A percentile compares a stretch with the other conserved stretches of the same genome.
These are phyloP conservation scores for Mesitornis unicolor DNA, from an alignment of 2,113 vertebrate genomes.

Conservation along the genomic window DNA sequence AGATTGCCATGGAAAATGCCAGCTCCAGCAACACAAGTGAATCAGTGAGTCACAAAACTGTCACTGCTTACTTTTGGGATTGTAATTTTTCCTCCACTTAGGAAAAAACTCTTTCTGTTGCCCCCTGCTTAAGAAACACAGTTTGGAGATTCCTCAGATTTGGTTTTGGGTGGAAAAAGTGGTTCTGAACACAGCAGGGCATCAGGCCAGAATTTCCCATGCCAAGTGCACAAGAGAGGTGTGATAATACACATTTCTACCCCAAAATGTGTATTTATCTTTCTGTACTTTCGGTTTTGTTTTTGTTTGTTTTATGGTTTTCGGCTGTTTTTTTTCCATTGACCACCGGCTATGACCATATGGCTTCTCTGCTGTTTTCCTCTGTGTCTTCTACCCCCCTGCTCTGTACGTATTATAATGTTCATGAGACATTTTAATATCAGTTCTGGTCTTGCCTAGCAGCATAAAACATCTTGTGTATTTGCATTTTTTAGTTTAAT, in stretches of 20 bases:
- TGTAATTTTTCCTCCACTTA: not conserved
- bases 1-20: not conserved
- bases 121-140: not conserved
- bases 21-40: not conserved
- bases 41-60: not conserved
- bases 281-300: not conserved
- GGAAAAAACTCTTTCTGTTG: not conserved
- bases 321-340: not conserved
- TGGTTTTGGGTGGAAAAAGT: not conserved
- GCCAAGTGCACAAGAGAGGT: not conserved
- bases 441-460: conserved; percentile 59
- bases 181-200: not conserved
- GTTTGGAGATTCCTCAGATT: not conserved
- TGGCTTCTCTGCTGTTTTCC: conserved; percentile 70
- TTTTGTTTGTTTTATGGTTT: not conserved
- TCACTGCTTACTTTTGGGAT: not conserved
- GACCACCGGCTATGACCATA: conserved; percentile 68
- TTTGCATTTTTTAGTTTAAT: conserved; percentile 78
- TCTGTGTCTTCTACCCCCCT: conserved; percentile 42
- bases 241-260: not conserved
- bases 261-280: not conserved
- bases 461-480: conserved; percentile 74
- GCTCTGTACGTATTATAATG: conserved; percentile 60
- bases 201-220: not conserved
- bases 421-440: conserved; percentile 68